Evolutionary conservation across 2,113 vertebrate genomes (phyloP).

Genomic region (Suricata suricatta): DNA sequence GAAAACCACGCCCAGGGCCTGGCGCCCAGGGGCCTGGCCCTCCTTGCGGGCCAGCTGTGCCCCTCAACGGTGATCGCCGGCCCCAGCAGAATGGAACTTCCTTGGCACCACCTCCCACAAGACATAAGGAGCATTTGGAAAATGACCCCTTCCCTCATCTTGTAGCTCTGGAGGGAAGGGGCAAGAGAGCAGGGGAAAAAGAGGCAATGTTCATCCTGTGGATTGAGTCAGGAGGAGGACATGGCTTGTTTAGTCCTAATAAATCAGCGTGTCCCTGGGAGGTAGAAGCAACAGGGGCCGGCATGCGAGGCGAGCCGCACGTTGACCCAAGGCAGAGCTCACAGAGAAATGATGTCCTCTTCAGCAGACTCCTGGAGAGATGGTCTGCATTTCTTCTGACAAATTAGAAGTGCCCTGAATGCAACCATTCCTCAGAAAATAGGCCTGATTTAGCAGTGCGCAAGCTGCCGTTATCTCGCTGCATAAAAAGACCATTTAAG

Average conservation of each 20-base stretch:
- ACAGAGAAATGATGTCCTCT: conserved; percentile 93
- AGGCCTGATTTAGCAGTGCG: conserved; percentile 90
- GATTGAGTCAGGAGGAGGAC: conserved; percentile 93
- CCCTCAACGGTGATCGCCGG: accelerated
- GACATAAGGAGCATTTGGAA: conserved; percentile 46
- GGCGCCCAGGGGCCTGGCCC: not conserved
- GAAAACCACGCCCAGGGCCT: not conserved
- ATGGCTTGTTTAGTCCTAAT: conserved; percentile 92
- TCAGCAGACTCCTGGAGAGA: conserved; percentile 91
- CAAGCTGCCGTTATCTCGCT: conserved; percentile 90
- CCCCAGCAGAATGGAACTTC: not conserved
- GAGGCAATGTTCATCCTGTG: conserved; percentile 87
- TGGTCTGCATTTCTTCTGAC: conserved; percentile 88
- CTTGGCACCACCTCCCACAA: not conserved
- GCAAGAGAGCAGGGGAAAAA: not conserved
- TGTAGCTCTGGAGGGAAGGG: conserved; percentile 62
- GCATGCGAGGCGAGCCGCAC: conserved; percentile 82
- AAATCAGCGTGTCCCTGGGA: conserved; percentile 94
- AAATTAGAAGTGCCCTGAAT: conserved; percentile 89
- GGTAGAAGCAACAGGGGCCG: conserved; percentile 92
- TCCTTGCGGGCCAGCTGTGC: not conserved
- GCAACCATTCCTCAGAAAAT: conserved; percentile 88
- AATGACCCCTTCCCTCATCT: conserved; percentile 77
- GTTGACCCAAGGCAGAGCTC: conserved; percentile 88
- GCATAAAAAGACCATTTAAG: conserved; percentile 91